A percentile compares a stretch with the other conserved stretches of the same genome.
phyloP scores from a whole-genome alignment of 2,113 vertebrate species.

The Muntiacus muntjak region DNA sequence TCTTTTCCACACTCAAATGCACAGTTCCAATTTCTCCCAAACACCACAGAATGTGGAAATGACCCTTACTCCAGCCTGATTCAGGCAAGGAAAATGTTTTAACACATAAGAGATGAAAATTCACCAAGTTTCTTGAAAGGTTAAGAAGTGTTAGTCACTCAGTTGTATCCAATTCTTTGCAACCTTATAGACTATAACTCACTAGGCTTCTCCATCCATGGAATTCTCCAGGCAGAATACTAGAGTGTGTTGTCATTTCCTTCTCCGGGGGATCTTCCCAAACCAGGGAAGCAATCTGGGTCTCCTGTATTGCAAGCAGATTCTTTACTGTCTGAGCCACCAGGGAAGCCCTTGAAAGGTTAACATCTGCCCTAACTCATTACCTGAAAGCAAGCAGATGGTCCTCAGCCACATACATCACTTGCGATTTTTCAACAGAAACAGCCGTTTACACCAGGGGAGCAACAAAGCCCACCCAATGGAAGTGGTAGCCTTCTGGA shows the following conservation, averaged over 20 bases:
- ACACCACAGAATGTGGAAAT: not conserved
- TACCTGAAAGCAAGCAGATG: conserved; percentile 1
- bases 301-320: not conserved
- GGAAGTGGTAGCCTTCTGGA: not conserved
- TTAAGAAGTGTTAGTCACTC: not conserved
- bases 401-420: not conserved
- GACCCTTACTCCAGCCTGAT: not conserved
- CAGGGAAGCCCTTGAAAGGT: not conserved
- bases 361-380: not conserved
- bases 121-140: not conserved
- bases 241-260: not conserved
- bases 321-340: not conserved
- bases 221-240: not conserved
- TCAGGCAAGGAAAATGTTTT: not conserved
- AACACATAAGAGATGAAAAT: not conserved
- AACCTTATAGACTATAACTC: not conserved
- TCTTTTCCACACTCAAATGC: not conserved
- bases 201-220: not conserved
- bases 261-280: not conserved
- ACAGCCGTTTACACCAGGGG: not conserved
- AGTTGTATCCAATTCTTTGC: not conserved
- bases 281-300: not conserved
- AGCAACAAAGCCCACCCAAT: not conserved
- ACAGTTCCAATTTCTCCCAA: not conserved
- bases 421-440: not conserved